phyloP scores from a whole-genome alignment of 2,797 vertebrate species.

The Oophaga sylvatica region DNA sequence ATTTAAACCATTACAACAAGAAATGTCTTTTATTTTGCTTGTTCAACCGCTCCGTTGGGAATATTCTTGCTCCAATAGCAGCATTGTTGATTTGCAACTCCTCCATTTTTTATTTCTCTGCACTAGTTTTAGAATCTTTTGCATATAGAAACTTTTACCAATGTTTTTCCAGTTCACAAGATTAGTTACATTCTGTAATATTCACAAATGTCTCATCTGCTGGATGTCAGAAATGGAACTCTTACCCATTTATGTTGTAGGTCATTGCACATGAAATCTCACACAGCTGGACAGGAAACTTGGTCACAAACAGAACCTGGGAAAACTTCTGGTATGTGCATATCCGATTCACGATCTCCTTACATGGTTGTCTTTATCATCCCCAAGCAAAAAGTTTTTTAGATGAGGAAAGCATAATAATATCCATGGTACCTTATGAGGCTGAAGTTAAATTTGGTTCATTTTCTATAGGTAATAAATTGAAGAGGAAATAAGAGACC shows the following conservation, averaged over 20 bases:
- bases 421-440: neutral
- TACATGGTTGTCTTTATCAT: neutral
- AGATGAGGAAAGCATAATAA: neutral
- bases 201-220: neutral
- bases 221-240: neutral
- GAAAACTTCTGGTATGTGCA: conserved; percentile 92
- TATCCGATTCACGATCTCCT: neutral
- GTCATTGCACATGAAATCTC: conserved; percentile 98
- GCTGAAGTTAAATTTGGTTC: neutral
- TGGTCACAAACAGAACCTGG: conserved; percentile 97
- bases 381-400: neutral
- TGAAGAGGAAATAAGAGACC: too few relatives aligned
- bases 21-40: too few relatives aligned
- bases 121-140: too few relatives aligned
- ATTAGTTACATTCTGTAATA: neutral
- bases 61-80: too few relatives aligned
- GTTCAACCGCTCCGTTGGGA: too few relatives aligned
- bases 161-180: too few relatives aligned
- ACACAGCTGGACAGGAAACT: conserved; percentile 97
- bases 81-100: too few relatives aligned
- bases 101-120: too few relatives aligned
- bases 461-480: neutral
- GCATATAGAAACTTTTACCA: too few relatives aligned
- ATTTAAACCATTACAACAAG: too few relatives aligned
- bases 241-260: conserved; percentile 69